phyloP scores from a whole-genome alignment of 2,888 invertebrate species.

The Parasteatoda lunata region DNA sequence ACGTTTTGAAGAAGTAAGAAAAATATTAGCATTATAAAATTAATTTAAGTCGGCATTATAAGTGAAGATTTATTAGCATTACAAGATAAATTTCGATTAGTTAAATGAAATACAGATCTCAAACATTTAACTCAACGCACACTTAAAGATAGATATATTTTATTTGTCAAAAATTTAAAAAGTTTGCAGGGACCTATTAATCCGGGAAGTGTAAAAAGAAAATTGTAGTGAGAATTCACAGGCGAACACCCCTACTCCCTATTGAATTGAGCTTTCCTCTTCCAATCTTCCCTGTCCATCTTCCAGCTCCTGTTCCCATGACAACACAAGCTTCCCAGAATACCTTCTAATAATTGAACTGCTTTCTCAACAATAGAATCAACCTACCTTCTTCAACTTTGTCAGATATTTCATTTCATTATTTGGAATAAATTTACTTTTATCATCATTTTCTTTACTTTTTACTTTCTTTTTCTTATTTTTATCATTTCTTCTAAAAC shows the following conservation, averaged over 20 bases:
- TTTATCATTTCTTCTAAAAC: neutral
- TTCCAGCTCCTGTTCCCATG: constrained; percentile 22
- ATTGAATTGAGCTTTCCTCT: neutral
- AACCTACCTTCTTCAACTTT: constrained; percentile 11
- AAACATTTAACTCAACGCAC: no score
- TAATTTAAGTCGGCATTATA: no score
- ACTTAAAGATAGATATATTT: no score
- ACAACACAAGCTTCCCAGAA: constrained; percentile 40
- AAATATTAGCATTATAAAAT: no score
- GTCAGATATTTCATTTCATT: constrained; percentile 47
- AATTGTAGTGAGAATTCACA: no score
- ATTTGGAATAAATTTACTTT: constrained; percentile 50
- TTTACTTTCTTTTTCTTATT: neutral
- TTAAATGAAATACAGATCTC: no score
- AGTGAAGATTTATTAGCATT: no score
- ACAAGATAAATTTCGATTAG: no score
- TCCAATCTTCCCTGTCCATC: constrained; percentile 11
- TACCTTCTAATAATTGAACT: constrained; percentile 57
- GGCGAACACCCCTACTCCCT: neutral
- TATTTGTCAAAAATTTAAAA: no score
- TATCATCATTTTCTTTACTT: constrained; percentile 27
- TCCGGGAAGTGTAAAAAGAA: no score
- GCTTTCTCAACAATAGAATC: constrained; percentile 57
- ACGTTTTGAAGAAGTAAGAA: no score
- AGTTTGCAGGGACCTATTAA: no score